phyloP scores from a whole-genome alignment of 1,140 invertebrate genomes.

The Tetragnatha versicolor region DNA sequence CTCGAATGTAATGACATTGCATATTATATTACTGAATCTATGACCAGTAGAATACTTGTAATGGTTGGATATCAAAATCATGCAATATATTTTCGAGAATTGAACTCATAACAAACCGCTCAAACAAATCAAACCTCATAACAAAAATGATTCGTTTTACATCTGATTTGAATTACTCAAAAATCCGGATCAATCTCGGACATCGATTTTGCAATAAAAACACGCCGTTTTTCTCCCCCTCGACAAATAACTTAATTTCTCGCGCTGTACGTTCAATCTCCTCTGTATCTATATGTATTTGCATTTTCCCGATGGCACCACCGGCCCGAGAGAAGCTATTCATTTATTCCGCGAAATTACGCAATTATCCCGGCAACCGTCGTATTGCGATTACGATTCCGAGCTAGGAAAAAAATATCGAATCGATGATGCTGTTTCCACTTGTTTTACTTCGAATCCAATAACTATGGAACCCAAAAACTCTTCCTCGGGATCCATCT shows the following conservation, averaged over 20 bases:
- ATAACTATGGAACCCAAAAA: conserved; percentile 7
- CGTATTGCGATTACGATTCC: conserved; percentile 14
- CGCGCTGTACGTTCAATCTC: conserved; percentile 10
- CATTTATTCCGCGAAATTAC: conserved; percentile 24
- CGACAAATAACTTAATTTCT: conserved; percentile 24
- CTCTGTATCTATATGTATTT: conserved; percentile 12
- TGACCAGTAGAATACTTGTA: no score
- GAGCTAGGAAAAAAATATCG: neutral
- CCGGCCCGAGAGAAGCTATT: conserved; percentile 4
- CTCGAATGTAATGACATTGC: no score
- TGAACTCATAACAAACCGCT: no score
- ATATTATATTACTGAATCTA: no score
- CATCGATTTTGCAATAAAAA: conserved; percentile 13
- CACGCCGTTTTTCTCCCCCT: neutral
- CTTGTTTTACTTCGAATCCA: conserved; percentile 33
- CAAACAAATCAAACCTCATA: no score
- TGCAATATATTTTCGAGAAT: no score
- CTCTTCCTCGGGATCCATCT: conserved; percentile 7
- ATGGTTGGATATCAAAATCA: no score
- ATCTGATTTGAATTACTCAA: conserved; percentile 18
- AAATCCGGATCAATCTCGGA: neutral
- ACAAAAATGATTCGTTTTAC: conserved; percentile 22
- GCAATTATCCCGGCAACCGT: conserved; percentile 18
- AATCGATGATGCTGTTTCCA: conserved; percentile 26
- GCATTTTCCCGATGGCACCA: conserved; percentile 23